phyloP scores from a whole-genome alignment of 2,797 vertebrate species.

The Acanthornis magna region DNA sequence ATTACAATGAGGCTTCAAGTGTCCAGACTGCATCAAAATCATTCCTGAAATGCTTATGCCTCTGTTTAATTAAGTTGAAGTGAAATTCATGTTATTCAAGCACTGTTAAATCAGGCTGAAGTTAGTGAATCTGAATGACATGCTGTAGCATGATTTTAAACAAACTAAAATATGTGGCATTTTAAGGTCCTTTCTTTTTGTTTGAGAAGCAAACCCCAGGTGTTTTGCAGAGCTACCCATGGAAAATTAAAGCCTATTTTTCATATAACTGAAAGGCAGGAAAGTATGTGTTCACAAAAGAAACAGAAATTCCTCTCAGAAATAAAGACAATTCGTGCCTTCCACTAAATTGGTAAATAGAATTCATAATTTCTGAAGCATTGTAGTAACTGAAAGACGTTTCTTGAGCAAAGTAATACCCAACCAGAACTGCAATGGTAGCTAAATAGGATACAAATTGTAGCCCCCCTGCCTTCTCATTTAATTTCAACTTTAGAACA shows the following conservation, averaged over 20 bases:
- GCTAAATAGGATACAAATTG: background rate
- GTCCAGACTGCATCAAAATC: slow-evolving; percentile 40
- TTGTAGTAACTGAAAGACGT: background rate
- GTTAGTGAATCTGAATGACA: slow-evolving; percentile 32
- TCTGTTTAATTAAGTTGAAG: slow-evolving; percentile 62
- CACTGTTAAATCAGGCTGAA: slow-evolving; percentile 52
- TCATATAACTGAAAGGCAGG: background rate
- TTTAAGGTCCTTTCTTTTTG: background rate
- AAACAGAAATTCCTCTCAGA: background rate
- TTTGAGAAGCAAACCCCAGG: background rate
- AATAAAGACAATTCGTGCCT: background rate
- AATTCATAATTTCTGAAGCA: background rate
- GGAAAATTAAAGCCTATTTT: slow-evolving; percentile 11
- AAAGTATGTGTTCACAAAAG: background rate
- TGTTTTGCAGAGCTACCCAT: background rate
- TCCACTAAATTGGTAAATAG: background rate
- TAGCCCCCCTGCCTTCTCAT: background rate
- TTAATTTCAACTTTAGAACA: slow-evolving; percentile 43
- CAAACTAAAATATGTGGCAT: background rate
- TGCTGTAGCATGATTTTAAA: slow-evolving; percentile 14
- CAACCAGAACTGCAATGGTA: background rate
- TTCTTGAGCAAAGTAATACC: background rate
- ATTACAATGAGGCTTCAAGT: slow-evolving; percentile 52
- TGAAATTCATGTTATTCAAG: slow-evolving; percentile 59
- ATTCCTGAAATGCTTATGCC: slow-evolving; percentile 52